Conservation (phyloP, 2,888 invertebrate genomes). For the Colletes collaris region DNA sequence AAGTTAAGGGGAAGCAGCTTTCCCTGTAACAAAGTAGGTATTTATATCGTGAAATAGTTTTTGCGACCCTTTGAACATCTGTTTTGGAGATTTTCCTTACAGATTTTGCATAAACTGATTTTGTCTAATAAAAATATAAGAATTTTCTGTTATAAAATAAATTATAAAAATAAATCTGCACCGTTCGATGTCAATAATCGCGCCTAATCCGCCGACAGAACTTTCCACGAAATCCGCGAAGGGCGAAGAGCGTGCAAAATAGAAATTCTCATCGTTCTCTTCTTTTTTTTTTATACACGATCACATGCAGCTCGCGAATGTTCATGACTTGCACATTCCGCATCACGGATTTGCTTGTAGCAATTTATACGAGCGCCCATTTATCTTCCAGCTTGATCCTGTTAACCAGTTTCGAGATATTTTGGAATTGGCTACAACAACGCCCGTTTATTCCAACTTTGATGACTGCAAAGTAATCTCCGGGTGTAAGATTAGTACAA, state of each 20-base stretch:
- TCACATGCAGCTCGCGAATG: slow-evolving; percentile 19
- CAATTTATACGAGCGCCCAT: slow-evolving; percentile 35
- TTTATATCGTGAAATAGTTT: neutral
- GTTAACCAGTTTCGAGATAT: slow-evolving; percentile 31
- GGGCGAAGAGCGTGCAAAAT: slow-evolving; percentile 15
- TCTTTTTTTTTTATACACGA: slow-evolving; percentile 27
- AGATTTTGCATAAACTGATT: too few species aligned
- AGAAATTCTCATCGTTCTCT: slow-evolving; percentile 13
- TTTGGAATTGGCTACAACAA: slow-evolving; percentile 17
- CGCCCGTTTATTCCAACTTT: neutral
- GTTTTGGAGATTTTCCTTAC: neutral
- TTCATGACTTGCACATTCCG: slow-evolving; percentile 35
- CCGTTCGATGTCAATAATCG: slow-evolving; percentile 30
- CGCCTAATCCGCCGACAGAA: slow-evolving; percentile 37
- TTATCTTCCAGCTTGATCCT: slow-evolving; percentile 28
- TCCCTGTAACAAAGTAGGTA: neutral
- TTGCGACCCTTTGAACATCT: neutral
- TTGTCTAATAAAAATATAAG: too few species aligned
- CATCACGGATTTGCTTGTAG: slow-evolving; percentile 28
- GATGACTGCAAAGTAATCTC: neutral
- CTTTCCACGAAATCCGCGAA: slow-evolving; percentile 23
- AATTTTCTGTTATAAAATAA: neutral
- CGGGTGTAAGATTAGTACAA: neutral
- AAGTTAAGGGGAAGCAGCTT: neutral
- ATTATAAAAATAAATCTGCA: slow-evolving; percentile 27